Evolutionary conservation across 1,140 invertebrate species (phyloP), one percentile per base, ranked within the genome.

Genomic region (Brachionus calyciflorus): DNA sequence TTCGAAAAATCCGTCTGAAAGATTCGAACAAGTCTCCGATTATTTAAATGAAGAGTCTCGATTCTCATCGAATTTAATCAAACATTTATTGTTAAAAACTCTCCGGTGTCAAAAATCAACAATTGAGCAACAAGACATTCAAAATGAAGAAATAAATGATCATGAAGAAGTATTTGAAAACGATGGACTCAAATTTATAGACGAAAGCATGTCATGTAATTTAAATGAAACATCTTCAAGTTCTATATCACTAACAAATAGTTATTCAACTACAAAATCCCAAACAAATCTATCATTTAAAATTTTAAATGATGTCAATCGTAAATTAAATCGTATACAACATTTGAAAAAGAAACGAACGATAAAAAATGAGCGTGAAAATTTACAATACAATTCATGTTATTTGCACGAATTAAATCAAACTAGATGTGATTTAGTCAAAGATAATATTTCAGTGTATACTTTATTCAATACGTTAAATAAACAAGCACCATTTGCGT

Each of bases 321-420:
- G 28, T 33, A 60, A 60, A 37, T 60, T 60, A 28, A 60, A 60
- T 30, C 33, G 19, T 33, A 60, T 60, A 37, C 55, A 60, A 28
- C 55, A 60, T 19, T 60, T 60, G n/a, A 60, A 60, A 33, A 60
- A 41, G 17, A 60, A 41, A 37, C 30, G 33, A 37, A 60, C n/a
- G n/a, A 1, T 60, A 33, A 60, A 40, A 37, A 0, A n/a, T 30
- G 30, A 19, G 1, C 9, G 30, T 6, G 55, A 37, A 17, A 7
- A 1, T n/a, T 40, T 60, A 19, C 0, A 17, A 19, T 28, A 60
- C 19, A 4, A 19, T 7, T 19, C 14, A 3, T 7, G 17, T 60
- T 60, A 60, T 37, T 9, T 60, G 17, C 33, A 60, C 7, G 55
- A 60, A 60, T 60, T 60, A 30, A 37, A 60, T 33, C n/a, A 17